Evolutionary conservation across 2,113 vertebrate genomes (phyloP), one percentile per base, ranked within the genome.

Genomic region (Acanthisitta chloris): DNA sequence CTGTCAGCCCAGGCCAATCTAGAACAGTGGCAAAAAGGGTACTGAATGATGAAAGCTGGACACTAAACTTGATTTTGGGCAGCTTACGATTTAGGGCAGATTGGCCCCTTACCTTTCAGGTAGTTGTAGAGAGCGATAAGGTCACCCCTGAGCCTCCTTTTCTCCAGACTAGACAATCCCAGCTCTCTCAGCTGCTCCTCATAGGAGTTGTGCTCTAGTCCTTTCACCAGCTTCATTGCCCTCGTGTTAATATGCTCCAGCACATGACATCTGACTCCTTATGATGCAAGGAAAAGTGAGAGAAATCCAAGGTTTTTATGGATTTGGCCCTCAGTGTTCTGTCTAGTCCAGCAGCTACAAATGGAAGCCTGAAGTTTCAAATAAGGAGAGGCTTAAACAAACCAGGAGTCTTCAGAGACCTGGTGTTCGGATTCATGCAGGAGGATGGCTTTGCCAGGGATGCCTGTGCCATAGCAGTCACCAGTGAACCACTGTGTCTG

Each of bases 91-190:
- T n/a, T n/a, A n/a, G n/a, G n/a, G n/a, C n/a, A n/a, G n/a, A n/a
- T n/a, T n/a, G n/a, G n/a, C n/a, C n/a, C n/a, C n/a, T n/a, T n/a
- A n/a, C n/a, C 18, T 36, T 20, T 49, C 26, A 33, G 86, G 51
- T 3, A 43, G 36, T 0, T 33, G 5, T 28, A 11, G 49, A 23
- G 21, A 28, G 26, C 1, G 1, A 8, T 26, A 2, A 49, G 3
- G 34, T 49, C 42, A 51, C 49, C 21, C 49, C 49, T 49, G 58
- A 72, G 51, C 58, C 58, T 33, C 31, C 26, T 72, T 20, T 11
- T 42, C 14, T 33, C 42, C 58, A 72, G 43, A 51, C 34, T 88
- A 29, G 62, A 1, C n/a, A 25, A 6, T 16, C 74, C n/a, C 48
- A 48, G 57, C 48, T 80, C 40, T 10, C 21, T 73, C 77, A 81